These are phyloP conservation scores for Hybos culiciformis DNA, from an alignment of 2,888 invertebrate genomes.

Conservation along the genomic window DNA sequence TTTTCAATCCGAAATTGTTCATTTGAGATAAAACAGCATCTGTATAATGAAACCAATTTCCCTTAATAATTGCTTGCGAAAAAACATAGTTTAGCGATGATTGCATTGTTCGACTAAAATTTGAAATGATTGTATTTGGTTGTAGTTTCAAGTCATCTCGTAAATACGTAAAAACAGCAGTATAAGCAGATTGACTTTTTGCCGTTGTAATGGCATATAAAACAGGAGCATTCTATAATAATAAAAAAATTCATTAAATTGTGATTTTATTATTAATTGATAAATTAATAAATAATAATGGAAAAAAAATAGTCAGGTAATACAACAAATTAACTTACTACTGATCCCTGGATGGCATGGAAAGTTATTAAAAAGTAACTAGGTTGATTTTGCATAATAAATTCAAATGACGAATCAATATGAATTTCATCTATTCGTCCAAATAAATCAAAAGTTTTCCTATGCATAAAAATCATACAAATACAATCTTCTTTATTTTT, in stretches of 20 bases:
- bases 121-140: constrained; percentile 19
- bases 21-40: constrained; percentile 18
- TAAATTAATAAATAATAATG: background rate
- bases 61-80: constrained; percentile 21
- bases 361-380: constrained; percentile 18
- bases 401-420: constrained; percentile 18
- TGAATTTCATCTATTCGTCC: constrained; percentile 20
- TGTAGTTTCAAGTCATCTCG: constrained; percentile 17
- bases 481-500: constrained; percentile 13
- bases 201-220: constrained; percentile 18
- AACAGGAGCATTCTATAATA: constrained; percentile 17
- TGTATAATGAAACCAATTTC: constrained; percentile 21
- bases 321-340: constrained; percentile 9
- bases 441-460: constrained; percentile 17
- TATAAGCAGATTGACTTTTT: constrained; percentile 16
- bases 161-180: constrained; percentile 18
- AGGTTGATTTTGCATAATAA: constrained; percentile 15
- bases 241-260: background rate
- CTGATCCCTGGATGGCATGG: constrained; percentile 18
- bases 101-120: constrained; percentile 18
- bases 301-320: background rate
- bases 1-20: constrained; percentile 16
- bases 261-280: background rate
- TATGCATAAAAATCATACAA: constrained; percentile 20
- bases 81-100: constrained; percentile 16